These are phyloP conservation scores for Paraescarpia echinospica DNA, from an alignment of 1,140 invertebrate genomes.

Conservation along the genomic window DNA sequence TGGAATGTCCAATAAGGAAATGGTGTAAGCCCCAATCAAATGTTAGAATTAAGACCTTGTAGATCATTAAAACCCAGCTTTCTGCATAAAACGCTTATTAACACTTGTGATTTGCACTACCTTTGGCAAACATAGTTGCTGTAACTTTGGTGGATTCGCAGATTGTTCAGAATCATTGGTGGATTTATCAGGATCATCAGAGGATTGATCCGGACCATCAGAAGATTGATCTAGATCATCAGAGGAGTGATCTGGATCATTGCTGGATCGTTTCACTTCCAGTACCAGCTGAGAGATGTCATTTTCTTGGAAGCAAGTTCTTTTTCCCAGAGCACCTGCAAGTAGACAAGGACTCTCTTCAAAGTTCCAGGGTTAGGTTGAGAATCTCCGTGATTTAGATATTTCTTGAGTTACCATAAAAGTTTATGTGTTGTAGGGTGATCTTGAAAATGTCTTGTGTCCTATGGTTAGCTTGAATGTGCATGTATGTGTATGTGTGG, in stretches of 20 bases:
- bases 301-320: slow-evolving; percentile 84
- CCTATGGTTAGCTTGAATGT: too few relatives aligned
- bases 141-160: not conserved
- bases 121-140: not conserved
- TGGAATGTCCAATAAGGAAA: too few relatives aligned
- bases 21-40: too few relatives aligned
- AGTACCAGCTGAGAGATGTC: slow-evolving; percentile 80
- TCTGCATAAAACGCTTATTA: not conserved
- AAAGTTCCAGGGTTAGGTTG: not conserved
- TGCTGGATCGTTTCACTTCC: slow-evolving; percentile 59
- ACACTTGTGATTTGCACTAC: not conserved
- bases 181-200: not conserved
- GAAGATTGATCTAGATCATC: too few relatives aligned
- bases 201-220: slow-evolving; percentile 34
- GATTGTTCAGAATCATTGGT: not conserved
- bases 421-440: not conserved
- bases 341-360: not conserved
- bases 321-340: slow-evolving; percentile 77
- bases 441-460: too few relatives aligned
- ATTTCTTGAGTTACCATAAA: not conserved
- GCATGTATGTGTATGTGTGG: too few relatives aligned
- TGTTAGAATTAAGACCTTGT: too few relatives aligned
- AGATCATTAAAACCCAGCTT: too few relatives aligned
- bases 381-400: slow-evolving; percentile 20
- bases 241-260: not conserved